Evolutionary conservation across 2,797 vertebrate genomes (phyloP).

Genomic region (Hydrolagus colliei): DNA sequence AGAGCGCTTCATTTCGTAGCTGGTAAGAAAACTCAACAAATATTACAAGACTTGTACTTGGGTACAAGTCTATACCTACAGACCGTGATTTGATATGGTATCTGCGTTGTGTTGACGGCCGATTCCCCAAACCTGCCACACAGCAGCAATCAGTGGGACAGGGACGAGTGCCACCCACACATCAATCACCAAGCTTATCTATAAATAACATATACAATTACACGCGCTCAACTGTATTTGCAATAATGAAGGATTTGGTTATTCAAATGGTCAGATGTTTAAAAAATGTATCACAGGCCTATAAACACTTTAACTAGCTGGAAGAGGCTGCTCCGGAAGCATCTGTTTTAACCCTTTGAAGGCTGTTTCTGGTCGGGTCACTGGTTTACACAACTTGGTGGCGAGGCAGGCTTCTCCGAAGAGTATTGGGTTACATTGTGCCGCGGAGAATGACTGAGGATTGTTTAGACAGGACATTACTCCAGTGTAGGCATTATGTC

Average conservation of each 20-base stretch:
- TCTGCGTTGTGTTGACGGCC: not conserved
- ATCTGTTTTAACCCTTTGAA: not conserved
- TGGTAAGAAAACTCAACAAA: not conserved
- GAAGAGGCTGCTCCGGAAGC: not conserved
- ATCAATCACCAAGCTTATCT: not conserved
- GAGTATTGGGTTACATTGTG: not conserved
- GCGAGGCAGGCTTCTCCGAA: not conserved
- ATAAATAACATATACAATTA: not conserved
- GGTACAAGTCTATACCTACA: not conserved
- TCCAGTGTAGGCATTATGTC: no score
- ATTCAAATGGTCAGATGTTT: not conserved
- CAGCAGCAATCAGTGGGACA: not conserved
- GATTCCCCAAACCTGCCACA: not conserved
- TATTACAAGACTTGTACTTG: no score
- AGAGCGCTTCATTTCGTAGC: not conserved
- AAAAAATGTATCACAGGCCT: not conserved
- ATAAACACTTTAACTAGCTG: not conserved
- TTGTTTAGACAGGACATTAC: not conserved
- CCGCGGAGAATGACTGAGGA: not conserved
- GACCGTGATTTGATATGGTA: not conserved
- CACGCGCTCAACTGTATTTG: not conserved
- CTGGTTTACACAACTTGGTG: not conserved
- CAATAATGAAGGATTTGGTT: not conserved
- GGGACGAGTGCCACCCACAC: not conserved
- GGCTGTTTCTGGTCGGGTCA: not conserved